Evolutionary conservation across 2,113 vertebrate genomes (phyloP).

Genomic region (Lophius piscatorius): DNA sequence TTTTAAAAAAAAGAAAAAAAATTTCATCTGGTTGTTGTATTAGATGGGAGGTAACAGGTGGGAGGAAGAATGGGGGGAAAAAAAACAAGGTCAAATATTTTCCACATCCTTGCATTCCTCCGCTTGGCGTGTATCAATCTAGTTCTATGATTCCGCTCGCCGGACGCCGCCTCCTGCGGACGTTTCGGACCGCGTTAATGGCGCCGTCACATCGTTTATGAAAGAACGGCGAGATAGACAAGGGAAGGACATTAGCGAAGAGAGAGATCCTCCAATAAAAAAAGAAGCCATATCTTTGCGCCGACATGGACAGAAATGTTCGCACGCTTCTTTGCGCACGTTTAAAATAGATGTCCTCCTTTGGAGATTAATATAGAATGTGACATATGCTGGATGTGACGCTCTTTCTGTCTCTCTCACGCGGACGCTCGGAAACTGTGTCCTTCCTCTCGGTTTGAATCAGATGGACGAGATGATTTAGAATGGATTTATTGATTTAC

Average conservation of each 20-base stretch:
- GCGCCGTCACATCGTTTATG: constrained; percentile 59
- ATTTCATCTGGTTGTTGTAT: constrained; percentile 54
- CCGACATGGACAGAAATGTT: no score
- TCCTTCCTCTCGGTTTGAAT: no score
- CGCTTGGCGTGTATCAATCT: constrained; percentile 45
- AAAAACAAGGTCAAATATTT: constrained; percentile 56
- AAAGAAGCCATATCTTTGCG: no score
- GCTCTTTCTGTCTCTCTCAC: background rate
- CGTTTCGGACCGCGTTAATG: constrained; percentile 47
- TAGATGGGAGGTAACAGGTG: constrained; percentile 54
- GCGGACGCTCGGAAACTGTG: background rate
- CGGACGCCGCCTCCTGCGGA: constrained; percentile 16
- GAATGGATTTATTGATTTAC: constrained; percentile 31
- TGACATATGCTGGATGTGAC: constrained; percentile 42
- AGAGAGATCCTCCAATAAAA: no score
- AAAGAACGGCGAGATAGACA: constrained; percentile 49
- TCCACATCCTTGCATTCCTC: constrained; percentile 35
- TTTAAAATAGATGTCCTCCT: constrained; percentile 67
- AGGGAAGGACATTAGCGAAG: constrained; percentile 61
- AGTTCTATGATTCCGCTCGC: constrained; percentile 9
- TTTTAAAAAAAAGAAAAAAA: no score
- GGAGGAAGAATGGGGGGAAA: constrained; percentile 17
- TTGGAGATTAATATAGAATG: constrained; percentile 57
- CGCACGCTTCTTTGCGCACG: constrained; percentile 13
- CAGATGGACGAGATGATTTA: constrained; percentile 16